Conservation (phyloP, 1,140 invertebrate species). For the Drosophila tristis region DNA sequence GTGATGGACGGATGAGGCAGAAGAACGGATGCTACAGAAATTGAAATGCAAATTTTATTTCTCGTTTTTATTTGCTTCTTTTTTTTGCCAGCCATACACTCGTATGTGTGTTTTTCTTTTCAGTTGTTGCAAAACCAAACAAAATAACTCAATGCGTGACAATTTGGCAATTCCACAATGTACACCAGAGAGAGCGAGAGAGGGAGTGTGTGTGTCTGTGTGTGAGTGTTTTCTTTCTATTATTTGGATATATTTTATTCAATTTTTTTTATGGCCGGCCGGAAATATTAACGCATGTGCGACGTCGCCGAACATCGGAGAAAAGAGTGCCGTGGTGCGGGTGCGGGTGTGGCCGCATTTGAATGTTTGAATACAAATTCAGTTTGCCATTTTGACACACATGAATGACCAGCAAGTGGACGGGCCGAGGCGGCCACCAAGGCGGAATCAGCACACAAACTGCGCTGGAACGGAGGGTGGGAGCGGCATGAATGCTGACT, state of each 20-base stretch:
- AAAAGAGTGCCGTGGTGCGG: background rate
- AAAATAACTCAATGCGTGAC: constrained; percentile 79
- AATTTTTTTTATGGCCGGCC: constrained; percentile 65
- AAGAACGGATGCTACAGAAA: constrained; percentile 59
- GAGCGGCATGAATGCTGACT: constrained; percentile 17
- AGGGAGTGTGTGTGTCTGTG: background rate
- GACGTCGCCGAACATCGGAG: constrained; percentile 29
- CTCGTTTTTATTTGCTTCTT: constrained; percentile 45
- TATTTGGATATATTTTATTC: constrained; percentile 48
- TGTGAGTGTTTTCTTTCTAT: constrained; percentile 26
- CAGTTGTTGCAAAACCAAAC: constrained; percentile 47
- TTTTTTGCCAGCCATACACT: background rate
- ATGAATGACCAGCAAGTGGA: constrained; percentile 74
- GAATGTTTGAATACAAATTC: constrained; percentile 81
- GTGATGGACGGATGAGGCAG: constrained; percentile 11
- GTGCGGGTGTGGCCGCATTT: constrained; percentile 41
- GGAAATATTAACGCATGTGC: constrained; percentile 81
- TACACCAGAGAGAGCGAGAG: too few relatives aligned
- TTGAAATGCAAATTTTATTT: constrained; percentile 82
- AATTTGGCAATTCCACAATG: constrained; percentile 57
- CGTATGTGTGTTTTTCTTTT: constrained; percentile 21
- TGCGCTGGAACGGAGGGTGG: background rate
- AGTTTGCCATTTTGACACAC: constrained; percentile 82
- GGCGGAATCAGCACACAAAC: too few relatives aligned
- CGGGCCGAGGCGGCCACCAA: background rate